These are phyloP conservation scores for Taenaris catops DNA, from an alignment of 2,888 invertebrate species.

Conservation along the genomic window DNA sequence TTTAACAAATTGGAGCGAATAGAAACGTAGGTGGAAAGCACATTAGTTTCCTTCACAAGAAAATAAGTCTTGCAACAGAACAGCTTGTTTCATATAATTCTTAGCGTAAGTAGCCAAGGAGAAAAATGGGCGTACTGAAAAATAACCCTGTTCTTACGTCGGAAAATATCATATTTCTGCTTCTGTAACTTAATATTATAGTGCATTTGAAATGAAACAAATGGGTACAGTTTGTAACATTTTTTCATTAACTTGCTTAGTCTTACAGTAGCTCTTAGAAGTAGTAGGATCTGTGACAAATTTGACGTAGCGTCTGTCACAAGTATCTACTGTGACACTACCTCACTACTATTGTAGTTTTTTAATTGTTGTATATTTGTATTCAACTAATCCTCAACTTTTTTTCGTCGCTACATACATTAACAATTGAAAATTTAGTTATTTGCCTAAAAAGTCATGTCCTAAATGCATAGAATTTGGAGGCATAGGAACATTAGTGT, in stretches of 20 bases:
- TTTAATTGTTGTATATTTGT: no score
- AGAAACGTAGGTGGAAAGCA: constrained; percentile 10
- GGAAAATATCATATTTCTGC: constrained; percentile 33
- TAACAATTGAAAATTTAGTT: no score
- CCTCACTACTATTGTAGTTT: no score
- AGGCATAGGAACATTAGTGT: no score
- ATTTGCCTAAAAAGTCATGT: no score
- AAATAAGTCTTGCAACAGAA: constrained; percentile 18
- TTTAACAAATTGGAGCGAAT: constrained; percentile 5
- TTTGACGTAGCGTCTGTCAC: no score
- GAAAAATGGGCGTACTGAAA: constrained; percentile 33
- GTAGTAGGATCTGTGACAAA: no score
- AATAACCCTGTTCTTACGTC: constrained; percentile 29
- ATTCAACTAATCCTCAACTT: no score
- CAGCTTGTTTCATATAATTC: constrained; percentile 24
- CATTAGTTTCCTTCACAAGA: constrained; percentile 14
- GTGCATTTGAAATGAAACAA: constrained; percentile 5
- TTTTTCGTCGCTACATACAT: no score
- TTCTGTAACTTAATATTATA: constrained; percentile 22
- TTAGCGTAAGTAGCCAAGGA: constrained; percentile 21
- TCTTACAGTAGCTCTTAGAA: background rate
- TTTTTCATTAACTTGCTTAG: background rate
- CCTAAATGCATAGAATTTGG: no score
- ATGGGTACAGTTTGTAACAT: constrained; percentile 1
- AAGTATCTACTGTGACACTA: no score